These are phyloP conservation scores for Globia sparganii DNA, from an alignment of 2,888 invertebrate species.

Conservation along the genomic window DNA sequence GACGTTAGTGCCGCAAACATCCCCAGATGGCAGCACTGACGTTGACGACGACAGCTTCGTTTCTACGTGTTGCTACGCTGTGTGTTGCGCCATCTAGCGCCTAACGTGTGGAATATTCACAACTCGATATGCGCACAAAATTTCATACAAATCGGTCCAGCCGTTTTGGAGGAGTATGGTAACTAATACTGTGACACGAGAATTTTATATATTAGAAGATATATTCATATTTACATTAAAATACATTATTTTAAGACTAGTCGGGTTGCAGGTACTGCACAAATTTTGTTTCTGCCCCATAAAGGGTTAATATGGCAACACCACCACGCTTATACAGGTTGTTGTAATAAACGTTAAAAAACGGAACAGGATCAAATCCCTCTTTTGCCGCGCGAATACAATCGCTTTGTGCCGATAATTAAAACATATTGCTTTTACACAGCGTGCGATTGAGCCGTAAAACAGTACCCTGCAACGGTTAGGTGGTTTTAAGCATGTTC, in stretches of 20 bases:
- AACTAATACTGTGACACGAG: too few relatives aligned
- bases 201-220: too few relatives aligned
- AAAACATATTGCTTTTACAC: conserved; percentile 51
- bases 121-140: too few relatives aligned
- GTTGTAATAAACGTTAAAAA: conserved; percentile 39
- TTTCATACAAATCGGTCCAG: too few relatives aligned
- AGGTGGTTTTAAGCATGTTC: conserved; percentile 6
- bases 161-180: too few relatives aligned
- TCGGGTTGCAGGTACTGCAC: neutral
- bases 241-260: neutral
- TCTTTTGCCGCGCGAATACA: conserved; percentile 31
- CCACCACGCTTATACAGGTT: neutral
- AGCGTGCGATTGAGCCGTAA: conserved; percentile 32
- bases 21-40: too few relatives aligned
- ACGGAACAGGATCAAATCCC: conserved; percentile 41
- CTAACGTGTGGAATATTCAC: too few relatives aligned
- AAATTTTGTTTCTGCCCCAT: neutral
- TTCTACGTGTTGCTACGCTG: too few relatives aligned
- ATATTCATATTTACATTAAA: neutral
- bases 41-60: too few relatives aligned
- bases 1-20: too few relatives aligned
- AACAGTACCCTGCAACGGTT: conserved; percentile 28
- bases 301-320: neutral
- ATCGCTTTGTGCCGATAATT: conserved; percentile 47
- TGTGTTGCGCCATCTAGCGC: too few relatives aligned